A percentile compares a stretch with the other conserved stretches of the same genome.
phyloP scores from a whole-genome alignment of 2,797 vertebrate genomes.

The Anniella stebbinsi region DNA sequence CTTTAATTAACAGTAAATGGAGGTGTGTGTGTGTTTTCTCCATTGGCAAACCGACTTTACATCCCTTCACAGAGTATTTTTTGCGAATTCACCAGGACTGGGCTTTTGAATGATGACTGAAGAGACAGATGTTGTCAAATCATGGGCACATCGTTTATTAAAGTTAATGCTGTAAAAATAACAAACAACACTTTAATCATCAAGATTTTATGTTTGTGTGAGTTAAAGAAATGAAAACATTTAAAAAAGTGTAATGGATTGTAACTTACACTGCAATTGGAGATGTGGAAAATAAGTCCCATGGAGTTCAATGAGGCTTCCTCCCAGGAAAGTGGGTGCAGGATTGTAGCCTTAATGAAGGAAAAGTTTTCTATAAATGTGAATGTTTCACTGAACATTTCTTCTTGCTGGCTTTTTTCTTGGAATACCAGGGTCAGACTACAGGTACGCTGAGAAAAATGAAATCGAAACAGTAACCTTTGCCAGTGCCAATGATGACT shows the following conservation, averaged over 20 bases:
- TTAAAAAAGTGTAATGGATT: no score
- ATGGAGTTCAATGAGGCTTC: no score
- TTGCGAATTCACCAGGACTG: neutral
- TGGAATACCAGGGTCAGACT: neutral
- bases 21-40: neutral
- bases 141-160: neutral
- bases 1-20: neutral
- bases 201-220: neutral
- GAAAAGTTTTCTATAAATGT: neutral
- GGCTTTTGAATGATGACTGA: neutral
- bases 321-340: neutral
- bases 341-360: neutral
- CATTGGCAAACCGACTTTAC: neutral
- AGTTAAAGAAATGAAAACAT: neutral
- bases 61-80: neutral
- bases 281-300: no score
- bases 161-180: neutral
- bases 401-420: neutral
- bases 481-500: neutral
- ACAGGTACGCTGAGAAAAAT: neutral
- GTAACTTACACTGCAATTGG: neutral
- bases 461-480: neutral
- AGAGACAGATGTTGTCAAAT: neutral
- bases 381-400: neutral
- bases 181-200: neutral